Evolutionary conservation across 2,797 vertebrate species (phyloP).

Genomic region (Pseudochirops cupreus): DNA sequence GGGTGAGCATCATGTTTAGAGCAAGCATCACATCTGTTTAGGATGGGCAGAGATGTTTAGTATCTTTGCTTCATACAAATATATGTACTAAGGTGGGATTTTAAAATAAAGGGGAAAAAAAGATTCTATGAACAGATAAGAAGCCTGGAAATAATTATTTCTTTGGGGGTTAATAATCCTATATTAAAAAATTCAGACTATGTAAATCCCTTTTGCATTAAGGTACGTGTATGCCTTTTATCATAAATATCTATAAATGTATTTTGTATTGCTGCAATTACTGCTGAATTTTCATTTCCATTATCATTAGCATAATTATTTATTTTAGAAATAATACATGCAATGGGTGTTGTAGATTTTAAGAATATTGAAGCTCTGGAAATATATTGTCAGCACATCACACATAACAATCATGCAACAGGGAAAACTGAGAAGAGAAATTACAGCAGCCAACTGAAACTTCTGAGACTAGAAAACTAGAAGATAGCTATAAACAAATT

Average conservation of each 20-base stretch:
- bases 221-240: slow-evolving; percentile 40
- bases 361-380: slow-evolving; percentile 26
- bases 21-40: not conserved
- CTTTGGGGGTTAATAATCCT: slow-evolving; percentile 12
- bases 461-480: not conserved
- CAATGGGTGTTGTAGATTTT: slow-evolving; percentile 23
- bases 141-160: not conserved
- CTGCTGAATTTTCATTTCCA: slow-evolving; percentile 35
- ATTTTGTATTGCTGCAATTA: slow-evolving; percentile 26
- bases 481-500: slow-evolving; percentile 35
- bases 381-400: slow-evolving; percentile 4
- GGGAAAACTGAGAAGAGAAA: not conserved
- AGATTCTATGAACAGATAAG: not conserved
- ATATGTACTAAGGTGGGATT: not conserved
- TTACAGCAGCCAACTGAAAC: not conserved
- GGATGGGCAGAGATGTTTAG: not conserved
- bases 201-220: slow-evolving; percentile 56
- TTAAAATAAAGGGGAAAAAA: not conserved
- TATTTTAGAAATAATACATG: slow-evolving; percentile 23
- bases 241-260: not conserved
- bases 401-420: slow-evolving; percentile 22
- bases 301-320: slow-evolving; percentile 15
- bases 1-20: not conserved
- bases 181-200: slow-evolving; percentile 22
- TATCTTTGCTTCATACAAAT: not conserved